Evolutionary conservation across 2,113 vertebrate species (phyloP), one percentile per base, ranked within the genome.

Genomic region (Clarias magur): DNA sequence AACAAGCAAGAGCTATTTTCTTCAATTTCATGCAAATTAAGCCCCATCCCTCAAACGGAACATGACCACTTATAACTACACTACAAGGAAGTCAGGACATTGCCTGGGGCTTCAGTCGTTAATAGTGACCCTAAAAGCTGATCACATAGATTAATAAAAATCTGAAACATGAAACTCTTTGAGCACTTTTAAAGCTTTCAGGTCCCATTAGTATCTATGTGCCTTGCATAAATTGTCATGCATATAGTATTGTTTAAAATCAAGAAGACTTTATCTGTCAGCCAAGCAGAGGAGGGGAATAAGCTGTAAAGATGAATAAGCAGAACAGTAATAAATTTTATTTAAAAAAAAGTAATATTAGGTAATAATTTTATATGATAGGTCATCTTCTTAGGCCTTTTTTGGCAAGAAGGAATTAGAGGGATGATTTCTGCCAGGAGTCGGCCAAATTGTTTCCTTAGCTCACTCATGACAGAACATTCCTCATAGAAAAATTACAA

Each of bases 1-100:
- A 57, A 8, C 10, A 78, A 56, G 75, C 75, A 27, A 19, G 5
- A 57, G 76, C 8, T 0, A 80, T 59, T 57, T 78, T 57, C 25
- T 57, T 56, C 54, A 57, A 80, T 57, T 80, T 57, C 25, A 80
- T 80, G 76, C 54, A 80, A 80, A 60, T 34, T 21, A 59, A 60
- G 27, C 54, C 16, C 5, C 17, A 17, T 54, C 10, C 16, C 53
- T 79, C 54, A 19, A 4, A 30, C 16, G 19, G 8, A 80, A 54
- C 10, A 19, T 53, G 42, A 54, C 42, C 23, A 76, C 23, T 27
- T 56, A 6, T 78, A 78, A 0, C 17, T 15, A 57, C 54, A 59
- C 19, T n/a, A 30, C 54, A 21, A 34, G 38, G 7, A 56, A 79
- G 12, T 4, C 72, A 48, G 72, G 42, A 48, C 10, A 42, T 73